Base-by-base conservation (phyloP, 2,797 vertebrate genomes). In the Sus cebifrons region DNA sequence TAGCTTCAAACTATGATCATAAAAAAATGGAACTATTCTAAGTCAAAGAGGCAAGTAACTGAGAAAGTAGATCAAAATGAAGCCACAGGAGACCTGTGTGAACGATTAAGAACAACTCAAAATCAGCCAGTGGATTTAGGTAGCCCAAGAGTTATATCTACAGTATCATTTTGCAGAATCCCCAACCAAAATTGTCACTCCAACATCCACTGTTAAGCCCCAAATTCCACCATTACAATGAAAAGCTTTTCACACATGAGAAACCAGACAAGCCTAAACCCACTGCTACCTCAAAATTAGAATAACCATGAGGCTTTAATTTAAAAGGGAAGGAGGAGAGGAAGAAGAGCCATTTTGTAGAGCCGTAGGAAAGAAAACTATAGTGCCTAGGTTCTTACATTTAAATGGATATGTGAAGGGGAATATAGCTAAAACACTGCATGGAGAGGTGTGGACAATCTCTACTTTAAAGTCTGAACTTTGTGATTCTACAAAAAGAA, bases 41-140 rank as follows among this genome's bases (percentile, higher is more conserved):
- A 52, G 18, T 86, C 79, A 92, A 90, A 82, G 32, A 89, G 70
- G 93, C 96, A 91, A 93, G 18, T n/a, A 36, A 84, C 87, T 13
- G 32, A 87, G 67, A 60, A 70, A 54, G 29, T 1, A 58, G 16
- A 79, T 86, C 13, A 25, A 73, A 86, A 49, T 23, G 36, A 75
- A 79, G 17, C 70, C 81, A 15, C 1, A 18, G 12, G 18, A 67
- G 36, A 17, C 23, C 36, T 5, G 8, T 14, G 4, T 23, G 23
- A 56, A 54, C 44, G 27, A 49, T 20, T 11, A 27, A 82, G 56
- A 88, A 64, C 82, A 36, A 13, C 1, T 25, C 21, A 54, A 49
- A 82, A 17, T n/a, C 74, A 62, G 44, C 21, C 20, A 29, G 40
- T 1, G 27, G 20, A 12, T 14, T 15, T 11, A 6, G 62, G 25